A percentile compares a stretch with the other conserved stretches of the same genome.
Conservation (phyloP, 2,888 invertebrate species). For the Charanyca ferruginea region DNA sequence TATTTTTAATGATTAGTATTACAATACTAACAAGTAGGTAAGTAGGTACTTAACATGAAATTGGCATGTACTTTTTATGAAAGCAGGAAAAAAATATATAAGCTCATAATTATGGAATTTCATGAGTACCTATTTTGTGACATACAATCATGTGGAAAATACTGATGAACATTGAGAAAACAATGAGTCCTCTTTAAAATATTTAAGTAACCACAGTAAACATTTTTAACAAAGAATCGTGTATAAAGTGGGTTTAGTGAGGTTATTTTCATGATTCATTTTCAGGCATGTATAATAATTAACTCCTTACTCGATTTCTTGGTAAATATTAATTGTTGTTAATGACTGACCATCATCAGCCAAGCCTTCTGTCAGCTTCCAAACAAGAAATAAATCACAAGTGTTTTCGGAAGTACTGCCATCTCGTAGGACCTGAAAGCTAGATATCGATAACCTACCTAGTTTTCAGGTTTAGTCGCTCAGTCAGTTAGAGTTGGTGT, state of each 20-base stretch:
- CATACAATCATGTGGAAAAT: slow-evolving; percentile 3
- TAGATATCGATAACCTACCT: no score
- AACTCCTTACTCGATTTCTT: slow-evolving; percentile 15
- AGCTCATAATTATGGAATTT: no score
- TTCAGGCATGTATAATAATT: slow-evolving; percentile 23
- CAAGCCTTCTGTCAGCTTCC: not conserved
- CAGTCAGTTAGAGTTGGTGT: no score
- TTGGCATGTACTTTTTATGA: not conserved
- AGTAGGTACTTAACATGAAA: no score
- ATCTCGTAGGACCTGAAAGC: no score
- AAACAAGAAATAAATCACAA: not conserved
- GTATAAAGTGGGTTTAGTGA: not conserved
- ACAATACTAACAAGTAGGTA: no score
- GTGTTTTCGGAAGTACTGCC: no score
- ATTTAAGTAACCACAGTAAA: slow-evolving; percentile 6
- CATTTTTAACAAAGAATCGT: slow-evolving; percentile 27
- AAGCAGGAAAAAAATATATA: no score
- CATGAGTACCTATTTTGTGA: not conserved
- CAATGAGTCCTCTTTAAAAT: slow-evolving; percentile 27
- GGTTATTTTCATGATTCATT: slow-evolving; percentile 43
- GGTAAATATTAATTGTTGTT: slow-evolving; percentile 2
- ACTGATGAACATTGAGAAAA: slow-evolving; percentile 4
- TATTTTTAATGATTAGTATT: no score
- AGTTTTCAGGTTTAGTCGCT: no score
- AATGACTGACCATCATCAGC: not conserved